Base-by-base conservation (phyloP, 1,140 invertebrate species). In the Euglossa dilemma region DNA sequence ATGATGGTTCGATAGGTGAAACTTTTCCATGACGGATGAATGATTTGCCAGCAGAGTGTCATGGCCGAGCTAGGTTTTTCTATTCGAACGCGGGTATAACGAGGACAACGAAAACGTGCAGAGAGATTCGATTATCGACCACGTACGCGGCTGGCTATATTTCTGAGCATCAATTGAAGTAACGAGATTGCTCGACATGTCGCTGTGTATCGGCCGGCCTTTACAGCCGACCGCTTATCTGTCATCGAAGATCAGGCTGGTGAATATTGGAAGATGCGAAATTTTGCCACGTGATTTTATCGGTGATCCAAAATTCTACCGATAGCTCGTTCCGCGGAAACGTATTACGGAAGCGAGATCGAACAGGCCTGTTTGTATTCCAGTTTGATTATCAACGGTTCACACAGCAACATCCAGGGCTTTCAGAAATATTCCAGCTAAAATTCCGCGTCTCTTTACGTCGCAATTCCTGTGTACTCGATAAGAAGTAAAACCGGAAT, bases 81-180 rank as follows among this genome's bases (percentile, higher is more conserved):
- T 45, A 45, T 59, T 59, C 47, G 14, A 8, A 3, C 6, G 8
- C 5, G 12, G 8, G 43, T 43, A 36, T 20, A 74, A 61, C 56
- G 43, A 59, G 72, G n/a, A 25, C n/a, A 36, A 61, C 43, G 56
- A 74, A 74, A 61, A 74, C 43, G 54, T 36, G 56, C 18, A 16
- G 23, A 16, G 36, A 59, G 56, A 74, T 74, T 74, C 72, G 72
- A 61, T 74, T 74, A 74, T 74, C 72, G 72, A 74, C 72, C 72
- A n/a, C 56, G 36, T 74, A 74, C 72, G 56, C 43, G 56, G 11
- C 43, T n/a, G 14, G 72, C 56, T 74, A 61, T 59, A 74, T 61
- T 74, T 74, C 72, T 74, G 36, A 61, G 43, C 72, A 59, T 74
- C 56, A 59, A 74, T 59, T 20, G 36, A 74, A 45, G 72, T 74